Evolutionary conservation across 2,113 vertebrate genomes (phyloP).

Genomic region (Alaudala cheleensis): DNA sequence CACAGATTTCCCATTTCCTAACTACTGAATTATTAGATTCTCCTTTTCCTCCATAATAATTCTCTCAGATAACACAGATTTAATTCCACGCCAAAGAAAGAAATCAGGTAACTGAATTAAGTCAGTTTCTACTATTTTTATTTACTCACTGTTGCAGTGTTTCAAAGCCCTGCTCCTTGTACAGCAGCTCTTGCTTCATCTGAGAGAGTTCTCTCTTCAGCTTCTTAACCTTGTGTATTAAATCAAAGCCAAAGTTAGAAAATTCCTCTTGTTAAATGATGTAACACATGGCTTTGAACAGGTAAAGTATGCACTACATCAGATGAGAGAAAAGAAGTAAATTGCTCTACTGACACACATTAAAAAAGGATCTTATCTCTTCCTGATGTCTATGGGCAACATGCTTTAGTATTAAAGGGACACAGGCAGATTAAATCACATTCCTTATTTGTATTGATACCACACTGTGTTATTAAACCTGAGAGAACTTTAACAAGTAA

Average conservation of each 20-base stretch:
- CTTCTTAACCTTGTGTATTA: conserved; percentile 81
- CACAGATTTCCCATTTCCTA: neutral
- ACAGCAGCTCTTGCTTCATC: conserved; percentile 87
- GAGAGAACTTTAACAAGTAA: conserved; percentile 64
- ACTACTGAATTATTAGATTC: neutral
- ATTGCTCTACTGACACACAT: conserved; percentile 49
- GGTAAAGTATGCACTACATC: conserved; percentile 15
- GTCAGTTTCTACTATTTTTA: conserved; percentile 24
- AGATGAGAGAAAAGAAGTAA: conserved; percentile 6
- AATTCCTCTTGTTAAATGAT: conserved; percentile 12
- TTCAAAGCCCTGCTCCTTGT: conserved; percentile 87
- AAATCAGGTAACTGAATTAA: neutral
- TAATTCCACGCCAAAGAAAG: neutral
- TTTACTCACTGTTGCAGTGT: conserved; percentile 85
- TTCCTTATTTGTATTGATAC: conserved; percentile 58
- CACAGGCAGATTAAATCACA: conserved; percentile 60
- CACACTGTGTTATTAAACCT: conserved; percentile 69
- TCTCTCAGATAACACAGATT: neutral
- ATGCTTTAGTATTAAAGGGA: conserved; percentile 45
- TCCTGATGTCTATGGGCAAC: conserved; percentile 35
- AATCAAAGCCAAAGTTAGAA: conserved; percentile 62
- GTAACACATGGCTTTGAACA: conserved; percentile 13
- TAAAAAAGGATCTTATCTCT: conserved; percentile 29
- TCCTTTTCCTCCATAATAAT: neutral
- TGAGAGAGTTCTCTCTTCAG: conserved; percentile 85